Evolutionary conservation across 2,797 vertebrate species (phyloP).

Genomic region (Epinephelus coioides): DNA sequence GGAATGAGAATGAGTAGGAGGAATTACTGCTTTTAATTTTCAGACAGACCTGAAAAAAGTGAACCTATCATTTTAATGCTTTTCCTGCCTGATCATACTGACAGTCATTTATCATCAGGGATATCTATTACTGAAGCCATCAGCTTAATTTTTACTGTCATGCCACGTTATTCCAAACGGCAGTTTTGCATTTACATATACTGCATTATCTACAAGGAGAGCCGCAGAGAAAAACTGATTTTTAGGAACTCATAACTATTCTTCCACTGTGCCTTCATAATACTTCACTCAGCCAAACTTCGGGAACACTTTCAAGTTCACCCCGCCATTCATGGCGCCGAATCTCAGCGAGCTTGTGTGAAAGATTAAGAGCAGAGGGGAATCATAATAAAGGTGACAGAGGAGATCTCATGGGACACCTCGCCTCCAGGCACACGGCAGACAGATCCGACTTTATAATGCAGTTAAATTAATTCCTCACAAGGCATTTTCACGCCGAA

Average conservation of each 20-base stretch:
- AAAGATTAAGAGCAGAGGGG: slow-evolving; percentile 69
- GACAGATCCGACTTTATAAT: slow-evolving; percentile 61
- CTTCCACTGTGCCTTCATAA: slow-evolving; percentile 46
- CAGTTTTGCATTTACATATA: slow-evolving; percentile 35
- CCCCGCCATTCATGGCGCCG: slow-evolving; percentile 55
- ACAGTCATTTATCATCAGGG: not conserved
- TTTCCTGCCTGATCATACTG: not conserved
- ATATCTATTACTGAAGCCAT: slow-evolving; percentile 2
- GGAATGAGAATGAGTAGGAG: not conserved
- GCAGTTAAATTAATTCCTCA: slow-evolving; percentile 60
- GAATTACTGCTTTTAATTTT: not conserved
- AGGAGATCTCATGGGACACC: slow-evolving; percentile 59
- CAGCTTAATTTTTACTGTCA: slow-evolving; percentile 7
- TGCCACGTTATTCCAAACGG: slow-evolving; percentile 4
- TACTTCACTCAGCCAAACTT: slow-evolving; percentile 54
- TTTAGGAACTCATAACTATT: slow-evolving; percentile 61
- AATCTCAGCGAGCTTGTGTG: slow-evolving; percentile 55
- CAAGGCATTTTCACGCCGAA: slow-evolving; percentile 40
- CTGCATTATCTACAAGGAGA: slow-evolving; percentile 26
- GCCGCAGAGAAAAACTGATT: slow-evolving; percentile 10
- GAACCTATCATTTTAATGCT: not conserved
- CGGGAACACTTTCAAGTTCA: slow-evolving; percentile 66
- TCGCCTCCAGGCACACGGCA: slow-evolving; percentile 55
- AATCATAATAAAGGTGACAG: slow-evolving; percentile 78
- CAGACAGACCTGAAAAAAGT: not conserved